Base-by-base conservation (phyloP, 2,888 invertebrate genomes). In the Micoletzkya japonica region DNA sequence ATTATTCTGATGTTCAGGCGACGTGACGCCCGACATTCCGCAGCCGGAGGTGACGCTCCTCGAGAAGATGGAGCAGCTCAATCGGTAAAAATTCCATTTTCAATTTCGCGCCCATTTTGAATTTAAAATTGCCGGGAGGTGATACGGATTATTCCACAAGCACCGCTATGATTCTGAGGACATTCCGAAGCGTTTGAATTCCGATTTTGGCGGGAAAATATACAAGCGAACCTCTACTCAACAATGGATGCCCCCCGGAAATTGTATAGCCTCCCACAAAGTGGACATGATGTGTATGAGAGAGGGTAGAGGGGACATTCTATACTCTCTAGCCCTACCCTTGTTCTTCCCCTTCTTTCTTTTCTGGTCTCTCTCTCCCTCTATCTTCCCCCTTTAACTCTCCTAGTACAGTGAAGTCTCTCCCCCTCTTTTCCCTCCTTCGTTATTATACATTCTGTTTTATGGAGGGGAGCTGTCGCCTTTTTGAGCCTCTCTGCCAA, bases 31-130 rank as follows among this genome's bases (percentile, higher is more conserved):
- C 39, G 58, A 57, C 36, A 32, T 76, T 30, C 73, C 76, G 50
- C 24, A 71, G 37, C 72, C 74, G 73, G 80, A 74, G 66, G 79
- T 77, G 70, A 77, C 74, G 56, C 70, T 82, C 54, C 76, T 83
- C 30, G 73, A 72, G 64, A 84, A 84, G 75, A 84, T 84, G 84
- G 84, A 84, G 72, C 82, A 84, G 72, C 77, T 84, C 44, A 84
- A 84, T 72, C 81, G 75, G 83, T 82, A 54, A 50, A 73, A 68
- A 34, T 10, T 39, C 32, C 2, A 39, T 36, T 36, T 36, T 20
- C n/a, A 32, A 58, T 17, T n/a, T 4, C 7, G 7, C 20, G n/a
- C 20, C 2, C 58, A 10, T 2, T 26, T 2, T 4, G 4, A 32
- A 14, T 4, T 26, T n/a, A 10, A 26, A 3, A 54, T 10, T 10